These are phyloP conservation scores for Otolemur crassicaudatus DNA, from an alignment of 2,797 vertebrate genomes.

Conservation along the genomic window DNA sequence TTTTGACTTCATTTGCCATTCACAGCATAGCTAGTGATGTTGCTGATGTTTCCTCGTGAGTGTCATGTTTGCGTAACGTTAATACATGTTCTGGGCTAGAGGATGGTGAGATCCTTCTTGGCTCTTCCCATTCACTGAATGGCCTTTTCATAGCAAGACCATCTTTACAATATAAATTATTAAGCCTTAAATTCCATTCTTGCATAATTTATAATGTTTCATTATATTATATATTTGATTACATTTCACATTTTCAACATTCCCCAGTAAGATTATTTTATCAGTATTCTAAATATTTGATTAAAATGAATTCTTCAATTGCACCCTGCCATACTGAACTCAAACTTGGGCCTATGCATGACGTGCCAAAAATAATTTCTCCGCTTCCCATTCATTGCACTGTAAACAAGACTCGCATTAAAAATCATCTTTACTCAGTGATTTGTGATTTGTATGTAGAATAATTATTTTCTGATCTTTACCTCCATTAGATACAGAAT, in stretches of 20 bases:
- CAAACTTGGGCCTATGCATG: not conserved
- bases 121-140: not conserved
- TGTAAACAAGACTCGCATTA: not conserved
- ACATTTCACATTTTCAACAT: conserved; percentile 24
- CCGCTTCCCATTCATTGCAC: not conserved
- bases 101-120: not conserved
- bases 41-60: not conserved
- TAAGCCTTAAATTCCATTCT: not conserved
- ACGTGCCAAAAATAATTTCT: conserved; percentile 1
- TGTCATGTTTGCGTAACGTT: not conserved
- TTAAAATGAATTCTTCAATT: conserved; percentile 33
- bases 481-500: not conserved
- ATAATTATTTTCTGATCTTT: conserved; percentile 6
- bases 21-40: not conserved
- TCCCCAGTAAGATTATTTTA: not conserved
- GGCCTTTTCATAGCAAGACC: not conserved
- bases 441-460: not conserved
- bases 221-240: not conserved
- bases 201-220: not conserved
- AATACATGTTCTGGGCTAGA: not conserved
- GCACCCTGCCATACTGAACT: not conserved
- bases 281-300: not conserved
- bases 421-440: not conserved
- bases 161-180: not conserved
- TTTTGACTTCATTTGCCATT: not conserved